Evolutionary conservation across 2,797 vertebrate genomes (phyloP), one percentile per base, ranked within the genome.

Genomic region (Micropoecilia bifurca): DNA sequence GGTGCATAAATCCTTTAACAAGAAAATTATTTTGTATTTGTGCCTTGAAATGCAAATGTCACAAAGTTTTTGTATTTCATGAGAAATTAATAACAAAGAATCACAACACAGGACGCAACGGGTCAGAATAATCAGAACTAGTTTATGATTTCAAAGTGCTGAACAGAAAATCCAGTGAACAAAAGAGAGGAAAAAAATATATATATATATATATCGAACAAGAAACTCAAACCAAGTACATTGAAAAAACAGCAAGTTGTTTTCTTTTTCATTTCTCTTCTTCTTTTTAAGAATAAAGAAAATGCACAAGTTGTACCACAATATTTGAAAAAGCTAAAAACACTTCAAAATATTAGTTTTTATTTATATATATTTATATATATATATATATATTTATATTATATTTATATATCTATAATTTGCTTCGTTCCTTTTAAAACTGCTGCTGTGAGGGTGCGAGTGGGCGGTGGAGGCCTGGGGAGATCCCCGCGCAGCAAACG

Each of bases 261-360:
- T 95, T 89, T 90, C 82, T 90, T 69, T 87, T 90, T 90, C n/a
- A 16, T 77, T 69, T 68, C 46, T 91, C 91, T 88, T 92, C 91
- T 92, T 94, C 84, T 95, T 94, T 91, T 93, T 94, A 96, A 95
- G 94, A 95, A 94, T 94, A 95, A 95, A 94, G 94, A 93, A 93
- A 95, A 96, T 94, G 93, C 96, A 96, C 95, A 95, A 96, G 93
- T 96, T 85, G 95, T 96, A 96, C 96, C 96, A 96, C 96, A 96
- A 96, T 94, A 95, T 96, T 96, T 96, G 95, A 96, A 96, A 96
- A 96, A 96, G 94, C 95, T 96, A 96, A 95, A 96, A 96, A 96
- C 96, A 96, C 95, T 96, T 96, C 94, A 96, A 96, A 96, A 96
- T 96, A 96, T 96, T 96, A 95, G 95, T 96, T 95, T 95, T 95